These are phyloP conservation scores for Himalopsyche phryganea DNA, from an alignment of 1,140 invertebrate genomes.

Conservation along the genomic window DNA sequence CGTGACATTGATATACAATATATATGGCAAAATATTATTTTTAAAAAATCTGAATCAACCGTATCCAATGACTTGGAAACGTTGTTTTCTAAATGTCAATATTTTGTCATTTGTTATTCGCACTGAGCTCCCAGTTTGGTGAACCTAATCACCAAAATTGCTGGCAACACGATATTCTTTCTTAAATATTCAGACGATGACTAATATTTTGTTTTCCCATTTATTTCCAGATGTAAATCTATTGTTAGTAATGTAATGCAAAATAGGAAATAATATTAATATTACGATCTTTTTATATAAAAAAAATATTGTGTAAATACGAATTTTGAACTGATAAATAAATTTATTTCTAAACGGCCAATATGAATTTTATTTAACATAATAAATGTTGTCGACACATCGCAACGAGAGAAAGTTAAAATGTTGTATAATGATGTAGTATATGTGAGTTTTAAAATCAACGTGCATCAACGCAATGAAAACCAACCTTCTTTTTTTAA, in stretches of 20 bases:
- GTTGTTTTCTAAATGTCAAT: no score
- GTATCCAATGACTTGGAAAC: no score
- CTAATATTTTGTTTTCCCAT: slow-evolving; percentile 3
- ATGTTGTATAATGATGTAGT: no score
- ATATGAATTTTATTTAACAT: slow-evolving; percentile 19
- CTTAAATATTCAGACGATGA: slow-evolving; percentile 1
- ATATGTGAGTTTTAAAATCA: no score
- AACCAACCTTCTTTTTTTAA: no score
- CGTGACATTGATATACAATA: no score
- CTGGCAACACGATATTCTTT: background rate
- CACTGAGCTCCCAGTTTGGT: background rate
- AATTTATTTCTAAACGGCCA: slow-evolving; percentile 34
- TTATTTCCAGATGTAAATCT: slow-evolving; percentile 30
- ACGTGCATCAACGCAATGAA: no score
- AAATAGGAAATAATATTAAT: slow-evolving; percentile 33
- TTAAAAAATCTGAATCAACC: no score
- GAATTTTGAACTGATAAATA: slow-evolving; percentile 36
- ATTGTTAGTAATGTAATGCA: slow-evolving; percentile 31
- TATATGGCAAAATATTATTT: no score
- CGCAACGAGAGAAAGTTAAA: no score
- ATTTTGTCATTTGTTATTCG: background rate
- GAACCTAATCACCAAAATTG: background rate
- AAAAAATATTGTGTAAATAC: slow-evolving; percentile 34
- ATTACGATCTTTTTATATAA: slow-evolving; percentile 33
- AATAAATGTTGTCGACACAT: no score